Base-by-base conservation (phyloP, 2,113 vertebrate genomes). In the Percina caprodes region DNA sequence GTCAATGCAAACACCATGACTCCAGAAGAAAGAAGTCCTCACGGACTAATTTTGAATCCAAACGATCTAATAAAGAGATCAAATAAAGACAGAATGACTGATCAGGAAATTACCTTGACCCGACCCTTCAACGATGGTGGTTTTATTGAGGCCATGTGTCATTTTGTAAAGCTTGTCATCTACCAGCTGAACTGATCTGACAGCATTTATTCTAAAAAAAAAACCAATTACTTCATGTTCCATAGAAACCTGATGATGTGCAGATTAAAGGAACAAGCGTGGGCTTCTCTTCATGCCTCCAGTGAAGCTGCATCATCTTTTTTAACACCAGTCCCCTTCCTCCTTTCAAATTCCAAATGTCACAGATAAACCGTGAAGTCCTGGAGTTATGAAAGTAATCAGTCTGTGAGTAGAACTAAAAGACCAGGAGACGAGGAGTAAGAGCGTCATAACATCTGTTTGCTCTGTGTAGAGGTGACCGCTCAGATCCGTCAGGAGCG, bases 351-450 rank as follows among this genome's bases (percentile, higher is more conserved):
- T 16, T 35, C 26, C 59, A 74, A 54, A 82, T 79, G 76, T 69
- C 76, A 67, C 60, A 51, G 69, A 76, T 35, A 73, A 77, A 70
- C 7, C 49, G 33, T 76, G 79, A 70, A 45, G 52, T 10, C 1
- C 62, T 5, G 8, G n/a, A 52, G 86, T 77, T 73, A 86, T 79
- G 52, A 67, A 66, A 85, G 63, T n/a, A 71, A 88, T 85, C 82
- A 69, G 66, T 69, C 62, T 49, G 75, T 1, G 16, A 39, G 56
- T 26, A 14, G 21, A 62, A 51, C 35, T 56, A n/a, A 78, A 48
- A 18, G 21, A 67, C 21, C 39, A 39, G 51, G 51, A 61, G 63
- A 66, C 19, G 45, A 77, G 33, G 30, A 79, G 73, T 3, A 12
- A 30, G 12, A 5, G 16, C 6, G 60, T 21, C 58, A 19, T 15